Conservation (phyloP, 1,140 invertebrate genomes). For the Papilio dardanus region DNA sequence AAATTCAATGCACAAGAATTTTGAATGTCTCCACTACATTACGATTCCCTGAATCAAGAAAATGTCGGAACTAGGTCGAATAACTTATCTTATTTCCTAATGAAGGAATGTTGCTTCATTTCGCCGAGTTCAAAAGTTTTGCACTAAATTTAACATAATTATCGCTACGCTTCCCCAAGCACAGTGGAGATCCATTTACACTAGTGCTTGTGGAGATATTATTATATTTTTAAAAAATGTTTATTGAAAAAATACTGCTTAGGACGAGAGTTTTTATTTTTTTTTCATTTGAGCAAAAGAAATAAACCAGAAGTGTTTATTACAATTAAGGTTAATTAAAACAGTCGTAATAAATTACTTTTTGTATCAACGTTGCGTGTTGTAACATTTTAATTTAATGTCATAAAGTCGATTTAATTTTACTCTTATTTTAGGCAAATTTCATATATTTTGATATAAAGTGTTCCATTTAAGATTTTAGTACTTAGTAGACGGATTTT, state of each 20-base stretch:
- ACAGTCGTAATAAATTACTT: slow-evolving; percentile 3
- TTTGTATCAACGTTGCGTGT: slow-evolving; percentile 12
- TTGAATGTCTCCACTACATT: neutral
- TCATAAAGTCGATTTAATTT: neutral
- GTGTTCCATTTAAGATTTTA: no score
- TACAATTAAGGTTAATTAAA: slow-evolving; percentile 23
- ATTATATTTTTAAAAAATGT: neutral
- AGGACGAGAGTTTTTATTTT: neutral
- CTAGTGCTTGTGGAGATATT: neutral
- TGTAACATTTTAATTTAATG: slow-evolving; percentile 11
- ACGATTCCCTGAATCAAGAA: slow-evolving; percentile 4
- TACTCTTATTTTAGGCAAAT: neutral
- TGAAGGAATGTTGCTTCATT: slow-evolving; percentile 3
- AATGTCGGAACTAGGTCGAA: neutral
- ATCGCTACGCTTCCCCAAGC: neutral
- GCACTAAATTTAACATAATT: slow-evolving; percentile 1
- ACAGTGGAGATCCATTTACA: neutral
- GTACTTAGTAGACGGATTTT: neutral
- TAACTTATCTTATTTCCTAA: slow-evolving; percentile 21
- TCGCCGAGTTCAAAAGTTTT: neutral
- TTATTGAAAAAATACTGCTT: neutral
- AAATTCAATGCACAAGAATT: neutral
- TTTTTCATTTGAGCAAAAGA: neutral
- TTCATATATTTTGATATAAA: no score
- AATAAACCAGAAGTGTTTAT: slow-evolving; percentile 15